Evolutionary conservation across 1,140 invertebrate genomes (phyloP).

Genomic region (Drosophila nigrodunni): DNA sequence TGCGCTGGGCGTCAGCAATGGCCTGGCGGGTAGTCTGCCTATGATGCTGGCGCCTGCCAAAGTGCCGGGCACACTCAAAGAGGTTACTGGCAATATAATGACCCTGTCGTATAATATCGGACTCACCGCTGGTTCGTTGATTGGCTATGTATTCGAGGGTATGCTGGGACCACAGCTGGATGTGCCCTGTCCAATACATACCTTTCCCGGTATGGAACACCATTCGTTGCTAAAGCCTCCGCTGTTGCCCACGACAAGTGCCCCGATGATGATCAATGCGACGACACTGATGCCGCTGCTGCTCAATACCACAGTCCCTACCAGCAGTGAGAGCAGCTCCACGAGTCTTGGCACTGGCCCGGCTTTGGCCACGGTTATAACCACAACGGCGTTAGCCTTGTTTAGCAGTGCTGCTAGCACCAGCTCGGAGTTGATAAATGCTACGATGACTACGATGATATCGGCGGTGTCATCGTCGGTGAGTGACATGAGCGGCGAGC

Average conservation of each 20-base stretch:
- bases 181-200: conserved; percentile 83
- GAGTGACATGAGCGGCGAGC: conserved; percentile 72
- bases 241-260: conserved; percentile 53
- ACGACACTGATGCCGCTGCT: conserved; percentile 62
- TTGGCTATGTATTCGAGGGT: conserved; percentile 92
- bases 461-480: conserved; percentile 68
- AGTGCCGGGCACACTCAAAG: conserved; percentile 91
- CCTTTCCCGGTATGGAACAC: conserved; percentile 68
- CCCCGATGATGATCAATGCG: conserved; percentile 45
- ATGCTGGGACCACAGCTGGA: conserved; percentile 88
- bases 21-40: conserved; percentile 94
- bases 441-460: conserved; percentile 65
- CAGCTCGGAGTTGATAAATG: conserved; percentile 68
- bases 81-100: conserved; percentile 96
- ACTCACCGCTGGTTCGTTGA: conserved; percentile 91
- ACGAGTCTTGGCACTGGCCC: conserved; percentile 43
- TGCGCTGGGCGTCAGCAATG: conserved; percentile 93
- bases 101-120: conserved; percentile 95
- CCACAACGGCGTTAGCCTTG: conserved; percentile 69
- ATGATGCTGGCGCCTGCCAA: conserved; percentile 95
- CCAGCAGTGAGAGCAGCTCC: conserved; percentile 47
- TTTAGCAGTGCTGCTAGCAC: conserved; percentile 63
- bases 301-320: conserved; percentile 64
- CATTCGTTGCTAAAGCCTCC: conserved; percentile 50
- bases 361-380: conserved; percentile 67